Evolutionary conservation across 2,113 vertebrate species (phyloP), one percentile per base, ranked within the genome.

Genomic region (Sprattus sprattus): DNA sequence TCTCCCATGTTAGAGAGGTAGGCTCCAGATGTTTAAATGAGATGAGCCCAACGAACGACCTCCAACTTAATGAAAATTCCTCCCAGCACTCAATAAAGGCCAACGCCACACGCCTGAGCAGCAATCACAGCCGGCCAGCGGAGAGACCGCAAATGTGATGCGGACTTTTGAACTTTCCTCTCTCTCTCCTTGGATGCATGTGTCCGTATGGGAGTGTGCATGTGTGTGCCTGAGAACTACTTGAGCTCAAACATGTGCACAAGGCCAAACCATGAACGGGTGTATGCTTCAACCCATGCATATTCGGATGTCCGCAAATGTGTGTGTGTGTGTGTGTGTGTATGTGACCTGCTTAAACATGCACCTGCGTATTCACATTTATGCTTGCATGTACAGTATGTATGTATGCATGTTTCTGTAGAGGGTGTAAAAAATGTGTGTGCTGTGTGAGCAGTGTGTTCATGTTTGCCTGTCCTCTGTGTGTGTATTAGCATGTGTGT

Each of bases 21-120:
- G 13, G 10, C 71, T 32, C 71, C 71, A 78, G 71, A 78, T 78
- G 71, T 78, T 32, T 28, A 11, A 4, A 78, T 32, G 71, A 78
- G 71, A 78, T 78, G 71, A 78, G 71, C 32, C 71, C 28, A 39
- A 78, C 71, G 25, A 32, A 39, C 64, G 64, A 71, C 71, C 71
- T 78, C 32, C 71, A 78, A 78, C 9, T 78, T 78, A 78, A 78
- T 78, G 71, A 78, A 78, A 78, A 78, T 78, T 78, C 71, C 71
- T 78, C 71, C 71, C 71, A 39, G 71, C 71, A 78, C 71, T 78
- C 71, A 16, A 78, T 78, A 32, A 78, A 32, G 25, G 71, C 71
- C 71, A 16, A 32, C 28, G 71, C 71, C 71, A 13, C 28, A 39
- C 71, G 13, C 71, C 71, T 15, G 8, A 78, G 25, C 28, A 78